Percentiles rank a stretch among this genome's conserved stretches.
phyloP scores from a whole-genome alignment of 2,797 vertebrate genomes.

The Tympanoctomys barrerae region DNA sequence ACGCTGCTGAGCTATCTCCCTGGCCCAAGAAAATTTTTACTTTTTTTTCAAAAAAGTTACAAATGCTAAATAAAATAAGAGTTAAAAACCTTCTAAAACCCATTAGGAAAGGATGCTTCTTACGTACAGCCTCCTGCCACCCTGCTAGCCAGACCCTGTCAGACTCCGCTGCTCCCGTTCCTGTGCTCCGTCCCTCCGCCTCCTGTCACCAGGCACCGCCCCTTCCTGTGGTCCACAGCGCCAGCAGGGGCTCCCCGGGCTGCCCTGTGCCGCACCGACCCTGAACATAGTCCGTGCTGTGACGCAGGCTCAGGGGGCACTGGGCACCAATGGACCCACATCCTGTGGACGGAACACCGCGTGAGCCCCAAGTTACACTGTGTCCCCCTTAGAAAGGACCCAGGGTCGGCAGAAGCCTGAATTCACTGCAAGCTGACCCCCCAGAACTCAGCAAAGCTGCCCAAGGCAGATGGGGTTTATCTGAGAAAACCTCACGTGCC shows the following conservation, averaged over 20 bases:
- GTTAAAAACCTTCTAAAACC: not conserved
- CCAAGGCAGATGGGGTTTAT: not conserved
- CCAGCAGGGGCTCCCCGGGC: not conserved
- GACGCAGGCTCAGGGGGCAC: not conserved
- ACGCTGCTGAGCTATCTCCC: no score
- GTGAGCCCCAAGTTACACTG: accelerated
- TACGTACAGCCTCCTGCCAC: accelerated
- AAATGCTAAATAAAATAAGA: not conserved
- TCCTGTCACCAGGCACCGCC: not conserved
- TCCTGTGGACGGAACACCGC: not conserved
- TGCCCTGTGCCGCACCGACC: accelerated
- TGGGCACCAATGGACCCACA: accelerated
- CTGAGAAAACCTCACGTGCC: not conserved
- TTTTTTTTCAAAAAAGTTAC: not conserved
- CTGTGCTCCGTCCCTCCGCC: no score
- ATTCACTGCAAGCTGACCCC: not conserved
- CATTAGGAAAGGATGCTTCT: not conserved
- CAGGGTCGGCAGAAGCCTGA: not conserved
- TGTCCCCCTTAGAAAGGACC: not conserved
- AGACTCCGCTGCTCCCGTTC: accelerated
- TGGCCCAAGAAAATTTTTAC: not conserved
- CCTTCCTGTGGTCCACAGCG: no score
- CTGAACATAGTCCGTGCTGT: not conserved
- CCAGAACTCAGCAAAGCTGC: not conserved
- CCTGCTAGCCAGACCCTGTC: accelerated